These are phyloP conservation scores for Halcyon malimbica DNA, from an alignment of 2,113 vertebrate genomes.

Conservation along the genomic window DNA sequence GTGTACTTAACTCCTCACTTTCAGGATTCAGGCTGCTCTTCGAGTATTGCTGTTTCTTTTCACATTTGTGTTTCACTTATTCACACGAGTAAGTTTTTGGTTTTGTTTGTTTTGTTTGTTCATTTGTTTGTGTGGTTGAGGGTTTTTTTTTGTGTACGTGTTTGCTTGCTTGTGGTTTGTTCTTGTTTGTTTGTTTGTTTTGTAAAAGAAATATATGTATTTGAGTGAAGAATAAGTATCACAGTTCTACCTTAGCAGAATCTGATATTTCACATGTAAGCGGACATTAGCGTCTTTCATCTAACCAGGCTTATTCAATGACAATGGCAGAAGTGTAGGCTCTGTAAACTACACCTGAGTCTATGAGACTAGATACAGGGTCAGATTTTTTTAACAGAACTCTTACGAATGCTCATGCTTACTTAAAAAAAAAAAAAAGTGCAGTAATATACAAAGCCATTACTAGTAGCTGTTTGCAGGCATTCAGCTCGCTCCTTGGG, in stretches of 20 bases:
- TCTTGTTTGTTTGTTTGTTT: not conserved
- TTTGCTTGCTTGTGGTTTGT: too few species aligned
- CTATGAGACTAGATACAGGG: not conserved
- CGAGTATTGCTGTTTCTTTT: not conserved
- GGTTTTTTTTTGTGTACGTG: too few species aligned
- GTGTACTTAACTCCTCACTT: not conserved
- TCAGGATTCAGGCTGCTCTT: not conserved
- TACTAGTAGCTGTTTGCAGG: not conserved
- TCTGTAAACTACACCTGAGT: not conserved
- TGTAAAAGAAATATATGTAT: too few species aligned
- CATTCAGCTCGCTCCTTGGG: not conserved
- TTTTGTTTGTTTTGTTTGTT: not conserved
- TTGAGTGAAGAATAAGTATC: not conserved
- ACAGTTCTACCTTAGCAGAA: not conserved
- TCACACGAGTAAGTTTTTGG: rapidly evolving
- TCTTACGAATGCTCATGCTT: not conserved
- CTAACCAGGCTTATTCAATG: not conserved
- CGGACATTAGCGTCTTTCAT: not conserved
- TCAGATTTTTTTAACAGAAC: not conserved
- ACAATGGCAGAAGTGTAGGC: not conserved
- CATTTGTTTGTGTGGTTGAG: not conserved
- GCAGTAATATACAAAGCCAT: not conserved
- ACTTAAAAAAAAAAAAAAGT: too few species aligned
- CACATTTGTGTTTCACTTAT: not conserved
- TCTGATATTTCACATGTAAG: not conserved